A percentile compares a stretch with the other conserved stretches of the same genome.
Conservation (phyloP, 2,113 vertebrate genomes). For the Phalacrocorax brasilianus region DNA sequence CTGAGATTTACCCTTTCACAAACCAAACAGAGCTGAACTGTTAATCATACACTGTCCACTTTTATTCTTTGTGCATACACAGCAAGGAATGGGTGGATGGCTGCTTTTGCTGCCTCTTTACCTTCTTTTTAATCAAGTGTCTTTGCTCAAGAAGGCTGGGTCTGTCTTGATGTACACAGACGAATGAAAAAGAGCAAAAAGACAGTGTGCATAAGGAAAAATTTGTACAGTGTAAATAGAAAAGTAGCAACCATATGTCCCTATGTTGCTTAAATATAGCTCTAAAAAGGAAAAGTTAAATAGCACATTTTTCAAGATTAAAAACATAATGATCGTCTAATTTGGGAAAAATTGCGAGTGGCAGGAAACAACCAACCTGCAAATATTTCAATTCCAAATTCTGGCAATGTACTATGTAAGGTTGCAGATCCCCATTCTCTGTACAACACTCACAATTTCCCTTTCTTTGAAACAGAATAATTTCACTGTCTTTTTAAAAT, state of each 20-base stretch:
- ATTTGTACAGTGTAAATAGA: background rate
- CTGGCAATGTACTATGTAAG: accelerated
- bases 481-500: background rate
- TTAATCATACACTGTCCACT: background rate
- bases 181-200: background rate
- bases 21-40: background rate
- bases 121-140: background rate
- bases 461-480: background rate
- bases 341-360: background rate
- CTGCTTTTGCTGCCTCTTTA: background rate
- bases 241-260: background rate
- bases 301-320: background rate
- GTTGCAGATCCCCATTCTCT: background rate
- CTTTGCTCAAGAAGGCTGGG: background rate
- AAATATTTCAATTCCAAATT: background rate
- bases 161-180: background rate
- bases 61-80: background rate
- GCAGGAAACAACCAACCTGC: background rate
- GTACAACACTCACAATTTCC: background rate
- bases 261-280: background rate
- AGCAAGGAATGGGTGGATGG: background rate
- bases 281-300: background rate
- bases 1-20: background rate
- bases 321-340: background rate
- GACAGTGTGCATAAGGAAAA: background rate